Evolutionary conservation across 2,888 invertebrate genomes (phyloP), one percentile per base, ranked within the genome.

Genomic region (Mesorhabditis belari): DNA sequence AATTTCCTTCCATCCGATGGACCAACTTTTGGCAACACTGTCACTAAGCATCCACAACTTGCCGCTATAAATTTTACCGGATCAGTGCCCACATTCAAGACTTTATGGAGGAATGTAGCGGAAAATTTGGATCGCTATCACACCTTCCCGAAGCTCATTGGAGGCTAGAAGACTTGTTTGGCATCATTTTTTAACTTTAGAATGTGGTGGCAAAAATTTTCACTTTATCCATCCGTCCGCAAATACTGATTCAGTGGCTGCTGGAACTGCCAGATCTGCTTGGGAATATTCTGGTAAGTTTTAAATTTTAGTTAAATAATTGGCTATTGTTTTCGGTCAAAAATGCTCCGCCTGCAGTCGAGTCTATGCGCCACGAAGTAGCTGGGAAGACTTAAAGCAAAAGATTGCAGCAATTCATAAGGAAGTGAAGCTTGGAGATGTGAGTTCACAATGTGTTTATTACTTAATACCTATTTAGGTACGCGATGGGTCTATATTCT

Each of bases 311-410:
- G 12, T 35, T n/a, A n/a, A 35, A 2, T 35, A 35, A 17, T 35
- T 35, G 12, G 1, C n/a, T n/a, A 1, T 35, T 35, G 2, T 35
- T 35, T 35, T n/a, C 79, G 96, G 96, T 1, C 98, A 99, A 82
- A 98, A 98, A 82, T 98, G 98, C 83, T 96, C 95, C 2, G 98
- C 98, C 0, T 93, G 93, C 81, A 92, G 94, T n/a, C 87, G 98
- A 78, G 88, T 94, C 85, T 99, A 94, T 83, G 88, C 94, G 56
- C 94, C 98, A 0, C 87, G 89, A 81, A 92, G 92, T 3, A 82
- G 93, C 55, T 92, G 91, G 90, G 84, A 86, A 26, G 80, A 86
- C 81, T 86, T 89, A 78, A 87, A 73, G 88, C 76, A 80, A 21
- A 79, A 90, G 5, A 84, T 98, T 57, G 61, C 90, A 21, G 85